Conservation (phyloP, 2,888 invertebrate species). For the Chloroclystis v-ata region DNA sequence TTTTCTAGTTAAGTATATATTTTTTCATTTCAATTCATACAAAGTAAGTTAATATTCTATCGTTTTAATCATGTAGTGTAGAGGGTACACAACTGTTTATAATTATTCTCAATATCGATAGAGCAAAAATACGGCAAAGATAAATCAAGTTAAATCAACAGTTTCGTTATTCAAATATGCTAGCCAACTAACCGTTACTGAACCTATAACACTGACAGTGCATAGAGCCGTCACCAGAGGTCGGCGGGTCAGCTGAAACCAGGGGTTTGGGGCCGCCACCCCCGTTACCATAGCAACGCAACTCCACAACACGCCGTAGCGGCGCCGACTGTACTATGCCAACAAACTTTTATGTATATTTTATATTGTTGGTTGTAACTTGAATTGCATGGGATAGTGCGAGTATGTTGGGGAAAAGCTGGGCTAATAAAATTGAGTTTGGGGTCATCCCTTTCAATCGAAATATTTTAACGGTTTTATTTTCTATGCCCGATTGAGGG, state of each 20-base stretch:
- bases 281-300: constrained; percentile 59
- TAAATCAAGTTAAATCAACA: no score
- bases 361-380: constrained; percentile 61
- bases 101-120: no score
- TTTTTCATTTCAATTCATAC: no score
- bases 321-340: constrained; percentile 61
- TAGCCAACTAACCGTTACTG: constrained; percentile 1
- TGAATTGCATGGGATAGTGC: constrained; percentile 45
- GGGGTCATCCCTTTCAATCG: constrained; percentile 7
- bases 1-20: no score
- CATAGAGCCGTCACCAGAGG: constrained; percentile 65
- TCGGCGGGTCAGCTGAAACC: constrained; percentile 69
- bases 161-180: no score
- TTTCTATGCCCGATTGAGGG: neutral
- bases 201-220: constrained; percentile 55
- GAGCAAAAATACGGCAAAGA: no score
- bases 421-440: constrained; percentile 7
- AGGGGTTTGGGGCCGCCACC: constrained; percentile 39
- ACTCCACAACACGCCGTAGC: constrained; percentile 74
- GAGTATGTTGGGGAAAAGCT: constrained; percentile 26
- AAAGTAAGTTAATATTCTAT: no score
- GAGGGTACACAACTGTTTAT: no score
- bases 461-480: constrained; percentile 3
- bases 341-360: constrained; percentile 56
- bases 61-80: no score